These are phyloP conservation scores for Papilio demoleus DNA, from an alignment of 2,888 invertebrate species.

Conservation along the genomic window DNA sequence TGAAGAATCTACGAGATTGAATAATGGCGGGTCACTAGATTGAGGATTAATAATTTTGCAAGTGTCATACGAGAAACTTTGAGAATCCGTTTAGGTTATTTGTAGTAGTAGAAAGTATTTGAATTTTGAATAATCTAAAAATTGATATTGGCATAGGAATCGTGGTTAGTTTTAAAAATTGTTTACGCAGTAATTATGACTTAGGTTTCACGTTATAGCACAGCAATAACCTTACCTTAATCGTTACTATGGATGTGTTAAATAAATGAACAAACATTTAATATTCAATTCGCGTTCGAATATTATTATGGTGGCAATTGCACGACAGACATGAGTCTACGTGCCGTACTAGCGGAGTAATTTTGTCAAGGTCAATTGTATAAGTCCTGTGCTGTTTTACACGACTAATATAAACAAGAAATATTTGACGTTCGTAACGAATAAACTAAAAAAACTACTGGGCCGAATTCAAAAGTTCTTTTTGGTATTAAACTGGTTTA, in stretches of 20 bases:
- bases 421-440: no score
- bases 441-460: no score
- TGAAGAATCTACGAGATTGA: background rate
- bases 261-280: conserved; percentile 19
- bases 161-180: background rate
- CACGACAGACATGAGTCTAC: conserved; percentile 1
- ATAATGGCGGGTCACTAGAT: background rate
- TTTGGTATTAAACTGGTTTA: no score
- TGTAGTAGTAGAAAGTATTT: no score
- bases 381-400: background rate
- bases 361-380: conserved; percentile 15
- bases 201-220: conserved; percentile 13
- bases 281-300: conserved; percentile 17
- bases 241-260: background rate
- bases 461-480: no score
- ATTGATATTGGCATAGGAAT: background rate
- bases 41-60: background rate
- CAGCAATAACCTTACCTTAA: conserved; percentile 14
- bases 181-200: background rate
- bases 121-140: background rate
- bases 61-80: no score
- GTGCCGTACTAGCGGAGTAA: background rate
- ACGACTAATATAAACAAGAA: no score
- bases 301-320: background rate
- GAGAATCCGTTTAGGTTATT: no score